phyloP scores from a whole-genome alignment of 1,140 invertebrate species.

The Grapholita molesta region DNA sequence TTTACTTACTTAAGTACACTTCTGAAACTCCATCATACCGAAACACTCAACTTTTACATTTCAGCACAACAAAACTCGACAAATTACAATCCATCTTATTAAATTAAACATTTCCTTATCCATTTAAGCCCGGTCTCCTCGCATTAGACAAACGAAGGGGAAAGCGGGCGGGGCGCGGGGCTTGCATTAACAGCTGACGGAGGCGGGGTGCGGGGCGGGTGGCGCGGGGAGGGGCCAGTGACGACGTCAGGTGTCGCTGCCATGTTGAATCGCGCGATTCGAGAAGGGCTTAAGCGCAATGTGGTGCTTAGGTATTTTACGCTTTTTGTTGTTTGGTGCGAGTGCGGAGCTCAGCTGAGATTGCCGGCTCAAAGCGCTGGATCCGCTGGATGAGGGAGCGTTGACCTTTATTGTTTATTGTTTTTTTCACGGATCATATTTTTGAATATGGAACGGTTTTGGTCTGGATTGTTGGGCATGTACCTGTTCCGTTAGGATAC shows the following conservation, averaged over 20 bases:
- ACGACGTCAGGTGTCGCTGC: constrained; percentile 62
- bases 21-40: not conserved
- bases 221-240: constrained; percentile 22
- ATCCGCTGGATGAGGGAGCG: constrained; percentile 46
- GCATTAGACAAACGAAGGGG: constrained; percentile 75
- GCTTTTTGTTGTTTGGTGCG: not conserved
- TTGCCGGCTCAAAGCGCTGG: constrained; percentile 48
- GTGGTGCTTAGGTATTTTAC: not conserved
- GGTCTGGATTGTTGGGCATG: not conserved
- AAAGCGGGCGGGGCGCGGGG: constrained; percentile 54
- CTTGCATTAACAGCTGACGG: constrained; percentile 73
- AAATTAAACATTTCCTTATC: constrained; percentile 37
- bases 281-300: not conserved
- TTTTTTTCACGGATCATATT: constrained; percentile 47
- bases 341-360: constrained; percentile 58
- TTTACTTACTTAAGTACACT: constrained; percentile 1
- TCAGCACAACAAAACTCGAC: constrained; percentile 40
- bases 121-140: constrained; percentile 59
- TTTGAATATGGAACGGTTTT: constrained; percentile 15
- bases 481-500: not conserved
- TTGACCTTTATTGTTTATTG: constrained; percentile 63
- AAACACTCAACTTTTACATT: constrained; percentile 16
- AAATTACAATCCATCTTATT: constrained; percentile 34
- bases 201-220: constrained; percentile 27
- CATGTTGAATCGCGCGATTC: not conserved